Base-by-base conservation (phyloP, 1,140 invertebrate species). In the Drosophila sturtevanti region DNA sequence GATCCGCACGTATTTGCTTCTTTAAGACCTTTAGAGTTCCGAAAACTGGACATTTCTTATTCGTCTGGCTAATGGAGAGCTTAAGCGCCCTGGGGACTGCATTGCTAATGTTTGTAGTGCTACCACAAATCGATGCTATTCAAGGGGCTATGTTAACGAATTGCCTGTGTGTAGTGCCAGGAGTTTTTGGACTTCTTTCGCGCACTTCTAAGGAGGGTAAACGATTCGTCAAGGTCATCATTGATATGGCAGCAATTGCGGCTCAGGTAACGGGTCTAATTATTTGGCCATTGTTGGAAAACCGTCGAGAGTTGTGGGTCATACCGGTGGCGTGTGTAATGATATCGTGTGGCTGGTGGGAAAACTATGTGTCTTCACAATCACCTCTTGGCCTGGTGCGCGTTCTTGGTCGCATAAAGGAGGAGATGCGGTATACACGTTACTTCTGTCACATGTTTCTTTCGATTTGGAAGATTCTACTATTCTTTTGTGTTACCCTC, bases 331-430 rank as follows among this genome's bases (percentile, higher is more conserved):
- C 97, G 0, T 93, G 97, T 6, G 92, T 98, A 37, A 94, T 98
- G 44, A 96, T 98, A 41, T 99, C 98, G 2, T 94, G 97, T 27
- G 96, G 97, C 22, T 99, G 97, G 97, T 99, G 98, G 98, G 98
- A 99, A 92, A 99, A 99, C 93, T 99, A 97, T 89, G 97, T 98
- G 0, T 96, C 96, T 24, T 94, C 94, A 72, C 94, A 96, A 62
- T 97, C 96, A 72, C 95, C 96, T 0, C 94, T 97, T 66, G 94
- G 95, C 94, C 92, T 97, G 52, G 95, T 98, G 18, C 95, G 95
- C 82, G 94, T 94, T n/a, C 92, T 98, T 51, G 96, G 95, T 24
- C 94, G 95, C 85, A 94, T 98, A 18, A 97, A 97, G 86, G 96
- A 98, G 52, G 94, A 96, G 71, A 92, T 98, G 59, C 94, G 94